These are phyloP conservation scores for Syngnathus scovelli DNA, from an alignment of 2,113 vertebrate genomes.

Conservation along the genomic window DNA sequence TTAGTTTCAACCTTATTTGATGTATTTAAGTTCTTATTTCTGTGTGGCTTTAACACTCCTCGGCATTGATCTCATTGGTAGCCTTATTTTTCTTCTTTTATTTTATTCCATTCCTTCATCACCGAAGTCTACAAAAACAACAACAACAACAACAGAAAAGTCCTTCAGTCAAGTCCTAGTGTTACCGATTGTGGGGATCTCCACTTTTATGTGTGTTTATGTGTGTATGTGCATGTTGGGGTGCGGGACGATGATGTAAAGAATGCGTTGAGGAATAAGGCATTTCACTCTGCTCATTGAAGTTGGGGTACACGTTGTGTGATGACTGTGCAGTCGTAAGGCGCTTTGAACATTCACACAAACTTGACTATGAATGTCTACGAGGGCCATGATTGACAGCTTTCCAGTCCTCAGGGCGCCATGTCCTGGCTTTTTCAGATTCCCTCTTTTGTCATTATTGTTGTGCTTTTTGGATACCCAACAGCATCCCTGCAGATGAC, in stretches of 20 bases:
- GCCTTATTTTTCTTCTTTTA: constrained; percentile 61
- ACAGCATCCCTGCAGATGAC: background rate
- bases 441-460: background rate
- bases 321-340: constrained; percentile 41
- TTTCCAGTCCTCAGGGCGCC: background rate
- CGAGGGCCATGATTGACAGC: background rate
- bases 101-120: constrained; percentile 55
- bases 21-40: background rate
- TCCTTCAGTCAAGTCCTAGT: constrained; percentile 43
- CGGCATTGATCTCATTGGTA: constrained; percentile 82
- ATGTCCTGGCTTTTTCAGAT: background rate
- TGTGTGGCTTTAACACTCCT: background rate
- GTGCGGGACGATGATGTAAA: constrained; percentile 28
- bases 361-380: constrained; percentile 9
- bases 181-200: background rate
- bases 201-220: background rate
- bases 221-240: constrained; percentile 68
- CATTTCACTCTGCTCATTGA: constrained; percentile 48
- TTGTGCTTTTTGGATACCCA: constrained; percentile 46
- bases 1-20: too few relatives aligned
- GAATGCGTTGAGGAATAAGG: constrained; percentile 52
- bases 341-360: constrained; percentile 59
- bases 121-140: constrained; percentile 78
- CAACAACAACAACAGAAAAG: constrained; percentile 1
- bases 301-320: constrained; percentile 29